Evolutionary conservation across 2,113 vertebrate genomes (phyloP), one percentile per base, ranked within the genome.

Genomic region (Suricata suricatta): DNA sequence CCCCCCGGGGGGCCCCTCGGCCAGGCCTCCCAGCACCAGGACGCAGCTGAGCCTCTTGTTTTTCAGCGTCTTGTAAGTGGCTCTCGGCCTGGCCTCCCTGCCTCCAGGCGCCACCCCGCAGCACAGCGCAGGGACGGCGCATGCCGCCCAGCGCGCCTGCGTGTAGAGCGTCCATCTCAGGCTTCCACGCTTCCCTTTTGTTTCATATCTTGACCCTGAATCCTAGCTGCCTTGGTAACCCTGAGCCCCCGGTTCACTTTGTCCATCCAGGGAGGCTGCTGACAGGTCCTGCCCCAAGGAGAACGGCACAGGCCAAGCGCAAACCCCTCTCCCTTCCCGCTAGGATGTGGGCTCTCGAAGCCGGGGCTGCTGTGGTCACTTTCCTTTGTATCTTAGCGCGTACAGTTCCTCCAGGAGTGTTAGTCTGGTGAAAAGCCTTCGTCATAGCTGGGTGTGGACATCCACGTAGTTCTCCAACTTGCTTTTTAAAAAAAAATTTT

Each of bases 131-230:
- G 68, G 80, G 29, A 14, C 1, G n/a, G 66, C 52, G 16, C 2
- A 3, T 31, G 64, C 63, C 63, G 1, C 21, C 13, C 27, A 33
- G 23, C 35, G 60, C 33, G 35, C 47, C 7, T 14, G 11, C 11
- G 3, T 2, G 25, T 5, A 64, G 13, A 3, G 21, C 1, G 4
- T 10, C 60, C 50, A 16, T 47, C 44, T 74, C 1, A 0, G 14
- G 33, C 15, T 38, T 41, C 29, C 41, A 25, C 63, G 60, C 8
- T 79, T 84, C 38, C 68, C 21, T 77, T 31, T 81, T 23, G 38
- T 80, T 71, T 47, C 17, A n/a, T 63, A 31, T 27, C 16, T 27
- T 23, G 10, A 81, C 35, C 71, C 54, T 21, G 21, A 15, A 16
- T 74, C 27, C 86, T 38, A 29, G 33, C 86, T 80, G 57, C 63